These are phyloP conservation scores for Synaphobranchus kaupii DNA, from an alignment of 2,797 vertebrate species.

Conservation along the genomic window DNA sequence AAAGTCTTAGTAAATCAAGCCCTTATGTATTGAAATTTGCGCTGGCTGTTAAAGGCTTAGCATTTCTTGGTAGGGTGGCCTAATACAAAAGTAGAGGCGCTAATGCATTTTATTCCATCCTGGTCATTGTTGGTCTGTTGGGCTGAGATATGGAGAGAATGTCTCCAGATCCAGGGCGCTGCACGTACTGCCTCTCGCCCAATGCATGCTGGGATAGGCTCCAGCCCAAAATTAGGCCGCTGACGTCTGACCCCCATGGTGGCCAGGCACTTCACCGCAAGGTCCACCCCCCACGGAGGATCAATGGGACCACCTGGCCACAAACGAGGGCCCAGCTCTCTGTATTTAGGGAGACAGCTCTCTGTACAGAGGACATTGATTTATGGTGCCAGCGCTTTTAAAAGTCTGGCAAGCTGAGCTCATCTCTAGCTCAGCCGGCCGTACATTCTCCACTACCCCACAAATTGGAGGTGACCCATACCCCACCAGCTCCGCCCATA, in stretches of 20 bases:
- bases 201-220: too few species aligned
- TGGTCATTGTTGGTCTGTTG: slow-evolving; percentile 61
- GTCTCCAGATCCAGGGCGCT: slow-evolving; percentile 64
- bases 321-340: slow-evolving; percentile 93
- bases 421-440: too few species aligned
- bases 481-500: slow-evolving; percentile 89
- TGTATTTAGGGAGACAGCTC: slow-evolving; percentile 82
- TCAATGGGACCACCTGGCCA: slow-evolving; percentile 92
- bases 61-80: neutral
- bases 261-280: slow-evolving; percentile 72
- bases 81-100: neutral
- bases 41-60: neutral
- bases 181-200: neutral
- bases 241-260: slow-evolving; percentile 80
- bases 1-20: too few species aligned
- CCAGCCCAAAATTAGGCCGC: slow-evolving; percentile 59
- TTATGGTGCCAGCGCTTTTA: slow-evolving; percentile 92
- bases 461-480: slow-evolving; percentile 79
- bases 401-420: slow-evolving; percentile 77
- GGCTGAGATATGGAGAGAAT: slow-evolving; percentile 92
- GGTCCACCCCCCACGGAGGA: slow-evolving; percentile 80
- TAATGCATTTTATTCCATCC: neutral
- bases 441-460: slow-evolving; percentile 39
- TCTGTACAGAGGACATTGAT: slow-evolving; percentile 95
- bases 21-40: neutral